Evolutionary conservation across 1,140 invertebrate genomes (phyloP).

Genomic region (Drosophila dunni): DNA sequence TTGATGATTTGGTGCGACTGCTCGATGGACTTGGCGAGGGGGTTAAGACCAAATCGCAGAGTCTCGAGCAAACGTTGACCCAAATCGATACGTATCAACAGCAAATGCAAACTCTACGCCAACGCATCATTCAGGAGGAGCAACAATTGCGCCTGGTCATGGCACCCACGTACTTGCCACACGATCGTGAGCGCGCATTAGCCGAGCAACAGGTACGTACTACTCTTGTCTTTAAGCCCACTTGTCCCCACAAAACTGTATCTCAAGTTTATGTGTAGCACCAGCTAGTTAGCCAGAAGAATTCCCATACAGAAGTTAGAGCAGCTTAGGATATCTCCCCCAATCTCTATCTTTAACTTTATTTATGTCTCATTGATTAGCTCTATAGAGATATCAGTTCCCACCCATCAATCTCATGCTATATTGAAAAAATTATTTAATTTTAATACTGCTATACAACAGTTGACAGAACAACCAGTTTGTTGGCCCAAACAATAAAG

Average conservation of each 20-base stretch:
- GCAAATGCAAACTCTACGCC: conserved; percentile 93
- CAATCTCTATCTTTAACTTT: not conserved
- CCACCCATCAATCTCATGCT: conserved; percentile 37
- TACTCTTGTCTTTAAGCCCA: not conserved
- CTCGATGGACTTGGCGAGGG: conserved; percentile 87
- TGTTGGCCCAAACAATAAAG: conserved; percentile 48
- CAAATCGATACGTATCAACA: conserved; percentile 95
- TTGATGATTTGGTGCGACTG: conserved; percentile 88
- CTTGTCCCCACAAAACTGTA: conserved; percentile 25
- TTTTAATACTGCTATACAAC: conserved; percentile 64
- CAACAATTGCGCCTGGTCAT: conserved; percentile 92
- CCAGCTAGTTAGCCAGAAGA: conserved; percentile 12
- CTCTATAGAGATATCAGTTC: conserved; percentile 31
- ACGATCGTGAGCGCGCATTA: conserved; percentile 92
- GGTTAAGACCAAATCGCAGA: conserved; percentile 89
- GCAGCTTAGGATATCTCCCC: conserved; percentile 27
- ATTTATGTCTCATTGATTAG: conserved; percentile 26
- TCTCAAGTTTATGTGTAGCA: conserved; percentile 33
- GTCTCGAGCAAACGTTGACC: conserved; percentile 91
- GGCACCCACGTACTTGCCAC: conserved; percentile 92
- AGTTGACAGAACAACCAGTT: conserved; percentile 79
- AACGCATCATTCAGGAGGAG: conserved; percentile 93
- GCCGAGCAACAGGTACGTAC: conserved; percentile 96
- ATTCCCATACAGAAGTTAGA: conserved; percentile 4
- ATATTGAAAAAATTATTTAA: conserved; percentile 59